These are phyloP conservation scores for Pristionchus japonicus DNA, from an alignment of 2,888 invertebrate species.

Conservation along the genomic window DNA sequence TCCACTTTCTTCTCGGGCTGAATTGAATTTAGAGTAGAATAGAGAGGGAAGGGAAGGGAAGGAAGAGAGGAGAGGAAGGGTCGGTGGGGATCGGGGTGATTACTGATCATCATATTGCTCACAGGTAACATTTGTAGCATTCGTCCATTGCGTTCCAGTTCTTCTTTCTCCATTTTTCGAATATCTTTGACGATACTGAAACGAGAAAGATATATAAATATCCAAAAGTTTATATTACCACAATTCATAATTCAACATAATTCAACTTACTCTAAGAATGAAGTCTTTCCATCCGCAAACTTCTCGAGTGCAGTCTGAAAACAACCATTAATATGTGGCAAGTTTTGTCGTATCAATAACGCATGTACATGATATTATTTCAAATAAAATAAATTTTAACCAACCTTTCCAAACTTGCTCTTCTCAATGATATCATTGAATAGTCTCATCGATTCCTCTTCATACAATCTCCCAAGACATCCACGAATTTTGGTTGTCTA, in stretches of 20 bases:
- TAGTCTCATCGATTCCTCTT: conserved; percentile 33
- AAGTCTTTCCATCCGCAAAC: background rate
- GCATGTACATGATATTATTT: background rate
- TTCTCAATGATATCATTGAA: conserved; percentile 21
- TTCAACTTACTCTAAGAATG: background rate
- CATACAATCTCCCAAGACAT: conserved; percentile 7
- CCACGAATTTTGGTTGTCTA: background rate
- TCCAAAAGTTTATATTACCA: background rate
- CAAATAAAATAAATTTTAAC: background rate
- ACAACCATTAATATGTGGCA: background rate
- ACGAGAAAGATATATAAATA: background rate
- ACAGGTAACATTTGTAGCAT: background rate
- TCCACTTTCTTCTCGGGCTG: background rate
- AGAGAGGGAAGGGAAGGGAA: background rate
- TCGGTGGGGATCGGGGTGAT: too few relatives aligned
- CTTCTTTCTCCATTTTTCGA: background rate
- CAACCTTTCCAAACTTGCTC: conserved; percentile 2
- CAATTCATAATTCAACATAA: background rate
- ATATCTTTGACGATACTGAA: background rate
- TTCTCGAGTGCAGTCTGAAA: background rate
- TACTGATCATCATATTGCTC: background rate
- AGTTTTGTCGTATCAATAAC: background rate
- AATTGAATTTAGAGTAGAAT: too few relatives aligned
- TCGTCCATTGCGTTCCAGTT: background rate
- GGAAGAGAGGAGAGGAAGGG: too few relatives aligned